Base-by-base conservation (phyloP, 2,888 invertebrate genomes). In the Miltochrista miniata region DNA sequence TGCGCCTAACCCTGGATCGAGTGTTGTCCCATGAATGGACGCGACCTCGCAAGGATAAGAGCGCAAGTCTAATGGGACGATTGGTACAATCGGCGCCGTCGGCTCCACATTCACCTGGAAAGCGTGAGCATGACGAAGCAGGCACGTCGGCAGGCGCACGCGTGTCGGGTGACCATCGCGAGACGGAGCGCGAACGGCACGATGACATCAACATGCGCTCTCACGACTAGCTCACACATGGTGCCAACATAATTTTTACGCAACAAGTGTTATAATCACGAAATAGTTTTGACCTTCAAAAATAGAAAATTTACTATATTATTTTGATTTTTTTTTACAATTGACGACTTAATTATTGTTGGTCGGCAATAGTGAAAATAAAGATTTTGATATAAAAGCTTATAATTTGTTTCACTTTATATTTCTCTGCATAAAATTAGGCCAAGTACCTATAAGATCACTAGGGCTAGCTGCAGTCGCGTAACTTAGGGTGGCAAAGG, bases 11-110 rank as follows among this genome's bases (percentile, higher is more conserved):
- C 14, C 83, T 97, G 62, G 95, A 95, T 60, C 92, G 96, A 54
- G 94, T 97, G 48, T 82, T 96, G 48, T 93, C 94, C 45, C 96
- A 96, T 77, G 95, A 95, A 61, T 97, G 97, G 97, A 90, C 95
- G 41, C 87, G 93, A 62, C 93, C 91, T 36, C 92, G 93, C 37
- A 94, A 94, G 73, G 94, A 94, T 55, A 93, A 92, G 78, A 89
- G 91, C 47, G 90, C 92, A 12, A 92, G 92, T 58, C 78, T 94
- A 44, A 90, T 93, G 74, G 94, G 94, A 24, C 85, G 94, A 40
- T 81, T 94, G 64, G 93, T 94, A 52, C 94, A 94, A 74, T 93
- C 94, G 10, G 93, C 94, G 14, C 90, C 90, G 18, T 83, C 88
- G 31, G 79, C 89, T 9, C 85, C 85, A 34, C 86, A 87, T 61